Evolutionary conservation across 2,888 invertebrate genomes (phyloP), one percentile per base, ranked within the genome.

Genomic region (Apomyelois bistriatella): DNA sequence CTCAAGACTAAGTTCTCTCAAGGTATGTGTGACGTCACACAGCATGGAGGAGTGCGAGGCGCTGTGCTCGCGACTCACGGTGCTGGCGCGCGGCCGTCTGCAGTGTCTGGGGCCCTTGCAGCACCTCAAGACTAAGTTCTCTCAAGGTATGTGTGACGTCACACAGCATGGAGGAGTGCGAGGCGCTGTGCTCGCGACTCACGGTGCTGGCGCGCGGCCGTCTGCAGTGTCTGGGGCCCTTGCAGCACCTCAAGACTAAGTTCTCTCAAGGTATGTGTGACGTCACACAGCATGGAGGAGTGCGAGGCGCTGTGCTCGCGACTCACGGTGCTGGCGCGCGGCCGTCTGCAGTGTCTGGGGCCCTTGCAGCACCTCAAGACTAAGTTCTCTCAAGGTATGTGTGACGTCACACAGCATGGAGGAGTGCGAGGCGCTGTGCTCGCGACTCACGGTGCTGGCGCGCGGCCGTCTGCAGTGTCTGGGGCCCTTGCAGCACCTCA

Each of bases 31-130:
- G 22, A 10, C 49, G 60, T 85, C 89, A 47, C 89, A 89, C 79
- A 86, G 85, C 66, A 95, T 96, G 95, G 95, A 95, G 78, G 96
- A 96, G 78, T 95, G 96, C 78, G 96, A 96, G 83, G 95, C 94
- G 22, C 83, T 96, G 36, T 96, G 96, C 74, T 94, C 95, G 2
- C 90, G 95, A 1, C 84, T 96, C 64, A 95, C 94, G 36, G 94
- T 96, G 55, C 95, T 96, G 95, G 95, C 94, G 36, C 92, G 93
- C 70, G 96, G 96, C 0, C 85, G 91, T 48, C 92, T 96, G 60
- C 91, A 92, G 71, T 95, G 94, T 67, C 82, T 95, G 41, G 96
- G 95, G 1, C 93, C 94, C 1, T 91, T 94, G 54, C 94, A 95
- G 65, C 93, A 95, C 58, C 73, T 89, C 51, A 87, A 88, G 68